These are phyloP conservation scores for Blastobasis adustella DNA, from an alignment of 2,888 invertebrate genomes.

Conservation along the genomic window DNA sequence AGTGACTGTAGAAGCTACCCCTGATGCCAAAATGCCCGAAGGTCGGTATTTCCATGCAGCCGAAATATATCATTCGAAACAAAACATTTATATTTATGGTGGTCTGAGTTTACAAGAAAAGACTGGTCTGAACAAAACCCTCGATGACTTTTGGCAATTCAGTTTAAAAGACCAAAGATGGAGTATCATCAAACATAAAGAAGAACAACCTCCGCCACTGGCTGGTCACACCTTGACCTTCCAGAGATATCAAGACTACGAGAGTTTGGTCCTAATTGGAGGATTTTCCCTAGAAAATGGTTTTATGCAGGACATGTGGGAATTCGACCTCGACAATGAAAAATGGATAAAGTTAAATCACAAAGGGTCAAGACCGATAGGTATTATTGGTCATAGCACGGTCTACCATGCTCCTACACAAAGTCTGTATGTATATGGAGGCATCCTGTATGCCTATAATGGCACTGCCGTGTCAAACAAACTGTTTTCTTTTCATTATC, in stretches of 20 bases:
- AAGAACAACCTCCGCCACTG: constrained; percentile 79
- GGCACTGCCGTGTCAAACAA: constrained; percentile 82
- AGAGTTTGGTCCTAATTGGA: constrained; percentile 89
- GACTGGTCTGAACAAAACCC: constrained; percentile 76
- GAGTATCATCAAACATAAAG: constrained; percentile 78
- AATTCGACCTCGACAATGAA: constrained; percentile 84
- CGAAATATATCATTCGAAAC: constrained; percentile 87
- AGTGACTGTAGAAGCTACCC: constrained; percentile 89
- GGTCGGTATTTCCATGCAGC: constrained; percentile 95
- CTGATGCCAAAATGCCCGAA: constrained; percentile 89
- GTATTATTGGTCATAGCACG: constrained; percentile 91
- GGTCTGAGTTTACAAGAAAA: constrained; percentile 82
- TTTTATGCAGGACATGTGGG: constrained; percentile 85
- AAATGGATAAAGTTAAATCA: constrained; percentile 82
- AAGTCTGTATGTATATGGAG: constrained; percentile 93
- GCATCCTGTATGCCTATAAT: constrained; percentile 84
- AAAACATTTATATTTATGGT: constrained; percentile 92
- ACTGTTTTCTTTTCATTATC: constrained; percentile 84
- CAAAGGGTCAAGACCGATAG: constrained; percentile 84
- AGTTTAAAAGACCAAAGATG: constrained; percentile 89
- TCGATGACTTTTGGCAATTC: constrained; percentile 95
- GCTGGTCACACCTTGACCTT: constrained; percentile 93
- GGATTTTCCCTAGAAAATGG: constrained; percentile 87
- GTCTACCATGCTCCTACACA: constrained; percentile 88
- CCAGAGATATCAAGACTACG: constrained; percentile 80